Base-by-base conservation (phyloP, 2,888 invertebrate species). In the Eledone cirrhosa region DNA sequence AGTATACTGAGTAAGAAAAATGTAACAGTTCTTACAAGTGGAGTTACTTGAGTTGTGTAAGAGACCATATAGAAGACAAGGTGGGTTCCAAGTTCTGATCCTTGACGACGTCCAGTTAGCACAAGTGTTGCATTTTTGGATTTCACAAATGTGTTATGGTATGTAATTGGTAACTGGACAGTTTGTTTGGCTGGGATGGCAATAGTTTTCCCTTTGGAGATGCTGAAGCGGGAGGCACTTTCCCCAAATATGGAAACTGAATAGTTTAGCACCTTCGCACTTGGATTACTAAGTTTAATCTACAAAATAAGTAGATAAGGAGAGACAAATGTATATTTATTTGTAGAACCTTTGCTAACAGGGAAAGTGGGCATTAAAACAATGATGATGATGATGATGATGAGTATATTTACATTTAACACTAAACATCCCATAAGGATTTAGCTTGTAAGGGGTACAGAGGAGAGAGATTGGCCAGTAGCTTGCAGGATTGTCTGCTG, bases 211-310 rank as follows among this genome's bases (percentile, higher is more conserved):
- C 90, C 90, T 80, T 87, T 90, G 4, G 89, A 89, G 1, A 90
- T 83, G 22, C 76, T 77, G 83, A 91, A 91, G 80, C 91, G 89
- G 2, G 83, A 76, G 11, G 89, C 87, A 83, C 90, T 90, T 13
- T 80, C 83, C 2, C 91, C 91, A 22, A 90, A 88, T 24, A 91
- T 78, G 74, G 89, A 80, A 0, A 89, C 87, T 47, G 87, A 84
- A 84, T 91, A 91, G n/a, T 85, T 83, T 75, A 91, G 83, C 3
- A 90, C 85, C 81, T 90, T 90, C 31, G 82, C 81, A 81, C 88
- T 89, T 5, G 91, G 89, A 83, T 91, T 91, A 78, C 84, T 87
- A 63, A 91, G 80, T 78, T 88, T 88, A 41, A 91, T 88, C 90
- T 91, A 41, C 11, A 11, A 41, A 41, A 41, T 11, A 41, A 41